Conservation (phyloP, 2,888 invertebrate species). For the Chrysopilus asiliformis region DNA sequence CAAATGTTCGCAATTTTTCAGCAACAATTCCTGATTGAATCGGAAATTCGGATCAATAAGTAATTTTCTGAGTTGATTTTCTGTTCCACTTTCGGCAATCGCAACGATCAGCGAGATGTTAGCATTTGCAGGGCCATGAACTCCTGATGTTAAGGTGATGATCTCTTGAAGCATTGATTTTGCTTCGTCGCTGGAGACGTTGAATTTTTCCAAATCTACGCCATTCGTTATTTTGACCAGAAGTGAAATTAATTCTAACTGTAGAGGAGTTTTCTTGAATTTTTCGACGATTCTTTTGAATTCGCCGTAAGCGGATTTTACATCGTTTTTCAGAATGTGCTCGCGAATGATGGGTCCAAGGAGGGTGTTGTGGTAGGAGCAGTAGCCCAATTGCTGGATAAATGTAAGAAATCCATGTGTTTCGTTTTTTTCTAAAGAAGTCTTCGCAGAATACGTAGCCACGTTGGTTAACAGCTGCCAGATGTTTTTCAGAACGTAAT, state of each 20-base stretch:
- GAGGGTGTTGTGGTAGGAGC: conserved; percentile 41
- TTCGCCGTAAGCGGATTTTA: conserved; percentile 39
- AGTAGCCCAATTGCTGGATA: conserved; percentile 40
- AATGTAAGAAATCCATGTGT: conserved; percentile 40
- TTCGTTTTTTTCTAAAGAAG: conserved; percentile 27
- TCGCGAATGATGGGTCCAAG: conserved; percentile 50
- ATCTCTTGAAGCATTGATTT: conserved; percentile 31
- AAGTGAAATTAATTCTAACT: conserved; percentile 44
- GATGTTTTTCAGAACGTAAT: conserved; percentile 43
- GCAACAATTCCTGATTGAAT: conserved; percentile 40
- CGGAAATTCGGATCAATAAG: conserved; percentile 40
- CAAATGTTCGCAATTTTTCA: conserved; percentile 40
- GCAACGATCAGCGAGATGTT: conserved; percentile 35
- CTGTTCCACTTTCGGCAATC: conserved; percentile 37
- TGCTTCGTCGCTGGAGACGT: conserved; percentile 22
- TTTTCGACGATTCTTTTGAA: conserved; percentile 39
- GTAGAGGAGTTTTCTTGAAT: conserved; percentile 49
- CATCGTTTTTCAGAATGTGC: conserved; percentile 42
- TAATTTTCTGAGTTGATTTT: conserved; percentile 36
- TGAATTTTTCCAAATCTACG: conserved; percentile 16
- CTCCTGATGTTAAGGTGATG: conserved; percentile 25
- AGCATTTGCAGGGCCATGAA: conserved; percentile 36
- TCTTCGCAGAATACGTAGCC: conserved; percentile 24
- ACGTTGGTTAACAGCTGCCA: conserved; percentile 46
- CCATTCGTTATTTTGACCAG: conserved; percentile 30